Conservation (phyloP, 2,113 vertebrate species). For the Sebastes schlegelii region DNA sequence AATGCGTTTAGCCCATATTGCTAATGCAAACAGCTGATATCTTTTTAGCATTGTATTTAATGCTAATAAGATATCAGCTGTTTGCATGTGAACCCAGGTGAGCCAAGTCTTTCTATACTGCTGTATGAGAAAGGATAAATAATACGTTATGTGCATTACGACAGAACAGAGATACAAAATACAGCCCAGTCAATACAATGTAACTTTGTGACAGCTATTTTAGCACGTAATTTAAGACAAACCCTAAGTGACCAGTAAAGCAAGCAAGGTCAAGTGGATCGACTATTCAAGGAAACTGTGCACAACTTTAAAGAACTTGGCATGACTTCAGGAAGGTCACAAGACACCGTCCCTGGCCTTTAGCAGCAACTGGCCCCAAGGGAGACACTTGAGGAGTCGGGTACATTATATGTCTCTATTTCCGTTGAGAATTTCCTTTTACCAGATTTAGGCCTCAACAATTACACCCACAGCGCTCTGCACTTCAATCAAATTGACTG, state of each 20-base stretch:
- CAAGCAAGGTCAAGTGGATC: conserved; percentile 27
- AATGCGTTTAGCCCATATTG: neutral
- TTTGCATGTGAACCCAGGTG: neutral
- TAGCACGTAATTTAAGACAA: neutral
- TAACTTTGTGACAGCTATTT: neutral
- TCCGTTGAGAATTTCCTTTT: conserved; percentile 63
- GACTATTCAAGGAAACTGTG: conserved; percentile 69
- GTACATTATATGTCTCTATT: conserved; percentile 68
- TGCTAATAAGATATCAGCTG: too few species aligned
- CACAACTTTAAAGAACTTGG: conserved; percentile 56
- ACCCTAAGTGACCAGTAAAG: conserved; percentile 5
- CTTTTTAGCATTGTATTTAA: neutral
- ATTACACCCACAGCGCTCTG: conserved; percentile 12
- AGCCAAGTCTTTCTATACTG: neutral
- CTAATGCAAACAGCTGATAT: too few species aligned
- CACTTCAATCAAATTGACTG: neutral
- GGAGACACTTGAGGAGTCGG: conserved; percentile 27
- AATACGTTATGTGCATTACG: neutral
- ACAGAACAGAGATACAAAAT: neutral
- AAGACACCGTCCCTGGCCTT: conserved; percentile 77
- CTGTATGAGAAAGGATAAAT: neutral
- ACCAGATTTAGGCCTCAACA: conserved; percentile 62
- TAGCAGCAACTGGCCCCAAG: conserved; percentile 45
- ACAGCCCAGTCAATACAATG: neutral
- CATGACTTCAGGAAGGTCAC: conserved; percentile 66